Base-by-base conservation (phyloP, 2,888 invertebrate genomes). In the Cheilosia vernalis region DNA sequence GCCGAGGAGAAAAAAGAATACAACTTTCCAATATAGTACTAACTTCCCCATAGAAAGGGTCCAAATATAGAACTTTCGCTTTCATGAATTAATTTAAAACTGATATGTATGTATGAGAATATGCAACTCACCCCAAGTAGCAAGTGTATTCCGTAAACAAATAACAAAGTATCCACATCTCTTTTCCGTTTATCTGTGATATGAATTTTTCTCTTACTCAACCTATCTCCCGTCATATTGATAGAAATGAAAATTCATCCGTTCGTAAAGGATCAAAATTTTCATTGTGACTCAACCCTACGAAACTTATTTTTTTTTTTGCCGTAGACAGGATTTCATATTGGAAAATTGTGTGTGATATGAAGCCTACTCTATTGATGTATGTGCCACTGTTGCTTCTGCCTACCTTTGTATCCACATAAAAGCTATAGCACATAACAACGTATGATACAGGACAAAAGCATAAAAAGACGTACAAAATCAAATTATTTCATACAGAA, bases 191-290 rank as follows among this genome's bases (percentile, higher is more conserved):
- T 21, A n/a, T 53, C 13, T 19, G 53, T n/a, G 61, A 30, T 53
- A 63, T 47, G 72, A 61, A 42, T 53, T 61, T 55, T 63, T 73
- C 33, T 61, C 27, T 53, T 49, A n/a, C 55, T 49, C 5, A 21
- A 51, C 58, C 42, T n/a, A 13, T 21, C 17, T 64, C 24, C 73
- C 73, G 17, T 66, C 51, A 66, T 77, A 77, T 69, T 77, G 77
- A 77, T 60, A 61, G 55, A 77, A 77, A 61, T 77, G 53, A 77
- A 77, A 77, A 69, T 77, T 69, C 77, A 69, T 77, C 53, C 67
- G 55, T 61, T 77, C 53, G 42, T 37, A 19, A 77, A 67, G 77
- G 77, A 77, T 77, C 77, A 77, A 69, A 55, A 61, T 77, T 77
- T 76, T 61, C 67, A 69, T 69, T 55, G 61, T 53, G 19, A 27